These are phyloP conservation scores for Eupeodes luniger DNA, from an alignment of 2,888 invertebrate genomes.

Conservation along the genomic window DNA sequence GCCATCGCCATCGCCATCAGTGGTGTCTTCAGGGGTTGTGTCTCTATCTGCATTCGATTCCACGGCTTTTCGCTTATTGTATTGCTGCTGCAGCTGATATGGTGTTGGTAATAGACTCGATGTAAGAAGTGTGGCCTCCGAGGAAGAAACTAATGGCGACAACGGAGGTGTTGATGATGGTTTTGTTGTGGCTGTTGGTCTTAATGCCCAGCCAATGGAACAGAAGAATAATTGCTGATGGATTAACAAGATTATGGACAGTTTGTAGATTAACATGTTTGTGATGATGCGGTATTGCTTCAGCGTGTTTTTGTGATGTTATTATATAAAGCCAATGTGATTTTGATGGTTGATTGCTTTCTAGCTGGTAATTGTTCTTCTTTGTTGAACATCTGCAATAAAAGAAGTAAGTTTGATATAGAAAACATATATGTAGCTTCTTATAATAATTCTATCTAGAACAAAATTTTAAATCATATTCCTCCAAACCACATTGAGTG, in stretches of 20 bases:
- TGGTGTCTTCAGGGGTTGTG: conserved; percentile 21
- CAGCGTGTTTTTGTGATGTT: conserved; percentile 59
- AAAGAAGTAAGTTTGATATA: conserved; percentile 37
- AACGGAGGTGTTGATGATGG: conserved; percentile 73
- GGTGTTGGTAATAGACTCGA: conserved; percentile 71
- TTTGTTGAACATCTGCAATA: conserved; percentile 73
- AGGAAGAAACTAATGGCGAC: conserved; percentile 78
- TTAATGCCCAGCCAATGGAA: conserved; percentile 82
- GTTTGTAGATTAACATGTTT: conserved; percentile 80
- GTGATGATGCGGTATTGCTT: conserved; percentile 68
- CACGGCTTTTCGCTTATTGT: conserved; percentile 51
- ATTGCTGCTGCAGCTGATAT: conserved; percentile 41
- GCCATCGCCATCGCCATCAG: conserved; percentile 14
- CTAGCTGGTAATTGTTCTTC: conserved; percentile 43
- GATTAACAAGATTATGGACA: conserved; percentile 79
- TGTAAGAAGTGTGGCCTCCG: conserved; percentile 79
- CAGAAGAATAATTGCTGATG: conserved; percentile 80
- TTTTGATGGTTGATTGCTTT: conserved; percentile 62
- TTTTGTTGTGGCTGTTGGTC: conserved; percentile 77
- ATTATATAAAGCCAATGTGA: conserved; percentile 33
- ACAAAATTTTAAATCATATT: too few relatives aligned
- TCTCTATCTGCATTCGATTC: conserved; percentile 60
- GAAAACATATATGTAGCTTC: neutral
- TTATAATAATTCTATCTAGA: too few relatives aligned
- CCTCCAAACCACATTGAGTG: too few relatives aligned